These are phyloP conservation scores for Catonia carolina DNA, from an alignment of 2,888 invertebrate genomes.

Conservation along the genomic window DNA sequence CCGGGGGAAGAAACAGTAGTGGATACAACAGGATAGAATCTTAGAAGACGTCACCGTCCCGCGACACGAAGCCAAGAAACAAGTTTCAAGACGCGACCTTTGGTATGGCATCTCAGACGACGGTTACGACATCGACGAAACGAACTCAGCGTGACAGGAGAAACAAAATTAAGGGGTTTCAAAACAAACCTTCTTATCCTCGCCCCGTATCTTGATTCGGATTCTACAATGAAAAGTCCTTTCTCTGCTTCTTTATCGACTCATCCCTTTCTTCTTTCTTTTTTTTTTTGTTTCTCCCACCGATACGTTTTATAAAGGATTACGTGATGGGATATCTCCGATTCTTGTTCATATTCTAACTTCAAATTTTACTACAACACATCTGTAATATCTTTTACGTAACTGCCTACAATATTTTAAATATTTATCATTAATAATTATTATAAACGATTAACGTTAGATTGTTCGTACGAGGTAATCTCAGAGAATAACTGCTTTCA, in stretches of 20 bases:
- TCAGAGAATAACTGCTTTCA: too few species aligned
- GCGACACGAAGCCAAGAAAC: not conserved
- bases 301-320: not conserved
- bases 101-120: not conserved
- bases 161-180: constrained; percentile 13
- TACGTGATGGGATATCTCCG: not conserved
- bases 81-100: too few species aligned
- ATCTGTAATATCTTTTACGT: too few species aligned
- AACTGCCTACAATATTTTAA: too few species aligned
- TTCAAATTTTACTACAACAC: too few species aligned
- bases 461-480: too few species aligned
- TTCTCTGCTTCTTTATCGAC: too few species aligned
- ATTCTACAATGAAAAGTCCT: not conserved
- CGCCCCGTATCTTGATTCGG: not conserved
- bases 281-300: not conserved
- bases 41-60: not conserved
- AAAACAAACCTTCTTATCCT: constrained; percentile 1
- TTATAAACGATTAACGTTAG: too few species aligned
- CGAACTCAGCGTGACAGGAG: constrained; percentile 4
- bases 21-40: constrained; percentile 2
- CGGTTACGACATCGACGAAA: not conserved
- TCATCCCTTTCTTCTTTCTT: too few species aligned
- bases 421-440: too few species aligned
- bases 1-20: not conserved
- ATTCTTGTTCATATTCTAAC: too few species aligned